Percentiles rank a stretch among this genome's conserved stretches.
phyloP scores from a whole-genome alignment of 2,797 vertebrate species.

The Clamator glandarius region DNA sequence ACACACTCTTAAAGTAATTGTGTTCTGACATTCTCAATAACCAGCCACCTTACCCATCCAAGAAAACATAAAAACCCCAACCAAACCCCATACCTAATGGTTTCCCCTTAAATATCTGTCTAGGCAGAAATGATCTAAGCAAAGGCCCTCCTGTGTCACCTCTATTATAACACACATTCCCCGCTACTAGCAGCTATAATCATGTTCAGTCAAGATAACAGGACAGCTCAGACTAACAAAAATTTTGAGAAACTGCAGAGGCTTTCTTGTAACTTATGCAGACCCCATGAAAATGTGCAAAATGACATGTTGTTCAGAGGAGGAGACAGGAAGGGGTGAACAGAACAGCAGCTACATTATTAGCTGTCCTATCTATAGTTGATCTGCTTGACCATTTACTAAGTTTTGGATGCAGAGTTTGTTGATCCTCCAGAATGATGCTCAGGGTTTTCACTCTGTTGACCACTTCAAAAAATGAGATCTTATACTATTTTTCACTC shows the following conservation, averaged over 20 bases:
- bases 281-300: background rate
- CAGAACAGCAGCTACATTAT: background rate
- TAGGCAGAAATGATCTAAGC: constrained; percentile 50
- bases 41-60: background rate
- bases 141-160: background rate
- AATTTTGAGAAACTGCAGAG: background rate
- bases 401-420: background rate
- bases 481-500: background rate
- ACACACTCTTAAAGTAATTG: background rate
- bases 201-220: background rate
- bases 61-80: background rate
- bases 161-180: background rate
- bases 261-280: background rate
- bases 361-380: background rate
- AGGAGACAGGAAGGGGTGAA: background rate
- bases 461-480: background rate
- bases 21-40: background rate
- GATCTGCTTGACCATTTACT: background rate
- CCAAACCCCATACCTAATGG: background rate
- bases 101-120: constrained; percentile 36
- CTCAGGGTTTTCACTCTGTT: background rate
- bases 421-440: background rate
- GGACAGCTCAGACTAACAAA: background rate
- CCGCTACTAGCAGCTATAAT: constrained; percentile 36
- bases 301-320: background rate